These are phyloP conservation scores for Thamnophis elegans DNA, from an alignment of 2,797 vertebrate species.

Conservation along the genomic window DNA sequence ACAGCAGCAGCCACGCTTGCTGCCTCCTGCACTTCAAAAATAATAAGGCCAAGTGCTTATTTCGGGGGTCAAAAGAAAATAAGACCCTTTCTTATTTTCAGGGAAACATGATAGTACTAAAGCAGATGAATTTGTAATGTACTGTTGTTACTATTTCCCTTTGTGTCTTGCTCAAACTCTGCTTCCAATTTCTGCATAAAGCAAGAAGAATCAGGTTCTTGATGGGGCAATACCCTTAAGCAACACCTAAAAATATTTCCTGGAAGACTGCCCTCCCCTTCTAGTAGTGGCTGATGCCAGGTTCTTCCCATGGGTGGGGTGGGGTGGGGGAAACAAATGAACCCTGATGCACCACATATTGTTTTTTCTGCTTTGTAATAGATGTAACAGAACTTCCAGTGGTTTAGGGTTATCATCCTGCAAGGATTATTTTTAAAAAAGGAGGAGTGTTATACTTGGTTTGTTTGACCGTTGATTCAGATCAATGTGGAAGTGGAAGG, in stretches of 20 bases:
- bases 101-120: background rate
- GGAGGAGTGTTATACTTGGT: background rate
- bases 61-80: too few relatives aligned
- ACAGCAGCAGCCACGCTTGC: too few relatives aligned
- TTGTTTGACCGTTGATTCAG: background rate
- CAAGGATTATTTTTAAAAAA: background rate
- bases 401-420: too few relatives aligned
- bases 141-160: background rate
- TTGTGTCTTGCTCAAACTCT: background rate
- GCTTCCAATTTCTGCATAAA: background rate
- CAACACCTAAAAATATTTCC: background rate
- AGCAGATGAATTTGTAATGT: background rate
- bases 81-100: too few relatives aligned
- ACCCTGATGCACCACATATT: background rate
- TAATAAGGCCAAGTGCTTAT: too few relatives aligned
- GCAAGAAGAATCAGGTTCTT: background rate
- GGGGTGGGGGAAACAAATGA: background rate
- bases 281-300: background rate
- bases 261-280: background rate
- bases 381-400: background rate
- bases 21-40: too few relatives aligned
- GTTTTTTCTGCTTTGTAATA: background rate
- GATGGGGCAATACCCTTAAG: background rate
- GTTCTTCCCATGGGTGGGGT: background rate
- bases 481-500: background rate